A percentile compares a stretch with the other conserved stretches of the same genome.
Conservation (phyloP, 2,888 invertebrate species). For the Enchytraeus crypticus region DNA sequence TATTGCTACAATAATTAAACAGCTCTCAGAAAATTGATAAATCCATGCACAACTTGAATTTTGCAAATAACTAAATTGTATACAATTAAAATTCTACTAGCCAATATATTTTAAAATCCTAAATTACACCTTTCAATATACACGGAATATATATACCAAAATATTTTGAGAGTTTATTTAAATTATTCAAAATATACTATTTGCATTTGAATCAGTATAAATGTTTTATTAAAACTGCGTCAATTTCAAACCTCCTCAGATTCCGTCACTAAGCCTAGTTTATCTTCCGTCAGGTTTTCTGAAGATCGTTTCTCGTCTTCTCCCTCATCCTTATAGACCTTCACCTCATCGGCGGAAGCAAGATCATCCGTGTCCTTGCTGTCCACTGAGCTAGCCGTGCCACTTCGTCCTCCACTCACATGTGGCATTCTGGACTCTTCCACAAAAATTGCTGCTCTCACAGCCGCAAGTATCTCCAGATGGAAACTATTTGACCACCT, state of each 20-base stretch:
- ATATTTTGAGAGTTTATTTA: background rate
- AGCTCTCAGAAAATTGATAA: too few relatives aligned
- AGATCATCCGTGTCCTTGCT: constrained; percentile 7
- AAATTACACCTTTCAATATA: too few relatives aligned
- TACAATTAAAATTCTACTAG: too few relatives aligned
- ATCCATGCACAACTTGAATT: too few relatives aligned
- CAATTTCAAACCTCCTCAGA: constrained; percentile 64
- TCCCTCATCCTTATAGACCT: constrained; percentile 61
- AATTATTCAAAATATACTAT: background rate
- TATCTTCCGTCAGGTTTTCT: constrained; percentile 89
- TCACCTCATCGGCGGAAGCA: constrained; percentile 15
- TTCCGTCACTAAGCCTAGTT: constrained; percentile 91
- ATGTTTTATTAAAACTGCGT: background rate
- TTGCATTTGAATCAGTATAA: background rate
- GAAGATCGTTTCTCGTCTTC: constrained; percentile 68
- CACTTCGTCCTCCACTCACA: background rate
- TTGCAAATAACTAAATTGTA: too few relatives aligned
- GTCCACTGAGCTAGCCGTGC: background rate
- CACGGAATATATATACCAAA: background rate
- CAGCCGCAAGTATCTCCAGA: too few relatives aligned
- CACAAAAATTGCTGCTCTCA: background rate
- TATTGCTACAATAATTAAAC: too few relatives aligned
- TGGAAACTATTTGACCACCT: too few relatives aligned
- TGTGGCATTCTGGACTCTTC: constrained; percentile 3
- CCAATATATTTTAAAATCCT: too few relatives aligned